Evolutionary conservation across 1,140 invertebrate species (phyloP), one percentile per base, ranked within the genome.

Genomic region (Trichonephila inaurata): DNA sequence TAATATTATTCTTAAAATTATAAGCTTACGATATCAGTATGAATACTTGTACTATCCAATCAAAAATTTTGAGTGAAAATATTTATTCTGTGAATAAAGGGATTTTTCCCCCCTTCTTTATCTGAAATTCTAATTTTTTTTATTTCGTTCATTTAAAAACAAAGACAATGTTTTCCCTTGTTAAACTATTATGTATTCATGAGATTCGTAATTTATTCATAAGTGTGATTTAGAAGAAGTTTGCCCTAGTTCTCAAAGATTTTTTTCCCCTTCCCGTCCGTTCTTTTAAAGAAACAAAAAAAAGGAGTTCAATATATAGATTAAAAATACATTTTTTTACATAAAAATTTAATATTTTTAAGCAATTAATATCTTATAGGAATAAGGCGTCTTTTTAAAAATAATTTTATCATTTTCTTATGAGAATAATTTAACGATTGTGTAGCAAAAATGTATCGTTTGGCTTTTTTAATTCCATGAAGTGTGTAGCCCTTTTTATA

Each of bases 141-240:
- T 18, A 77, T 40, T 28, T 19, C 24, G 33, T 77, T 33, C 72
- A 77, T 40, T 28, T 6, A 40, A 19, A 77, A 77, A 28, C 28
- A 33, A 77, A 77, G 24, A 51, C 28, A 51, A 12, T 77, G 10
- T 77, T 16, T 28, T 77, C 33, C 33, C 16, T 40, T 40, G 12
- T 40, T 19, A 3, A 16, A 33, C 33, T 77, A 33, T 16, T 77
- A 18, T 40, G 16, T 77, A 77, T 77, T 77, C 72, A 77, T 77
- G 72, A 77, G 16, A 5, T 6, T 16, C 72, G 33, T 77, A 77
- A 77, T 77, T 77, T 77, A 77, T 77, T 77, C 72, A 77, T 77
- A 28, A 64, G 14, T 77, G 28, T 77, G 28, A 40, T 77, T 19
- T 77, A 77, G 28, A 33, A 77, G 28, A 33, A 77, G n/a, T 24